Base-by-base conservation (phyloP, 2,113 vertebrate species). In the Jacana jacana region DNA sequence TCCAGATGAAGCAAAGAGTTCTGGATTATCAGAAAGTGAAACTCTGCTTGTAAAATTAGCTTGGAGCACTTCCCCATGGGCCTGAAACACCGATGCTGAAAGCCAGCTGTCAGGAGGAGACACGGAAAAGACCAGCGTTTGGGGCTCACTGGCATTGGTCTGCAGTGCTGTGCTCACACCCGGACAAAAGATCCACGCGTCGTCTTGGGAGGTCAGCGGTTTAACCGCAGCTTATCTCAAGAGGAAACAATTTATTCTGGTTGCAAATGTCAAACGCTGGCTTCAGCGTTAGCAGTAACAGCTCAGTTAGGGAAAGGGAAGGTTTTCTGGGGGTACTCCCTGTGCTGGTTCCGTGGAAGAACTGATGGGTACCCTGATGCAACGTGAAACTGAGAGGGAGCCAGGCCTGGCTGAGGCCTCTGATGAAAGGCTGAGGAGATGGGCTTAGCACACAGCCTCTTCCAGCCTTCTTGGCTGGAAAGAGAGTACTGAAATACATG, bases 191-290 rank as follows among this genome's bases (percentile, higher is more conserved):
- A 84, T 61, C 58, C 71, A 70, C 1, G 0, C 2, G 5, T 89
- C 23, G 2, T 69, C 70, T 61, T 89, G 87, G 89, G 84, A 94
- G 89, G 87, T 96, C 91, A 96, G 93, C 14, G 19, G 89, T 94
- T 91, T 86, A 89, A 91, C 91, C 48, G 49, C 87, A 89, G 70
- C 86, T 95, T 96, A 88, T 96, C 89, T 96, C 70, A 37, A 92
- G 81, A 95, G 93, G 91, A 96, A 93, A 93, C 85, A 88, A 91
- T 82, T 96, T 91, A 79, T 78, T 95, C 78, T 87, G 81, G 52
- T 76, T 94, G 79, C 66, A 42, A 72, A 80, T 70, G 37, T 83
- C 2, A 19, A 79, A 66, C 0, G 5, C 73, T 73, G 52, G 70
- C 58, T 87, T 91, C 66, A 69, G 73, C 49, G 37, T 85, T 81